These are phyloP conservation scores for Pseudomyrmex sp. DNA, from an alignment of 1,140 invertebrate genomes.

Conservation along the genomic window DNA sequence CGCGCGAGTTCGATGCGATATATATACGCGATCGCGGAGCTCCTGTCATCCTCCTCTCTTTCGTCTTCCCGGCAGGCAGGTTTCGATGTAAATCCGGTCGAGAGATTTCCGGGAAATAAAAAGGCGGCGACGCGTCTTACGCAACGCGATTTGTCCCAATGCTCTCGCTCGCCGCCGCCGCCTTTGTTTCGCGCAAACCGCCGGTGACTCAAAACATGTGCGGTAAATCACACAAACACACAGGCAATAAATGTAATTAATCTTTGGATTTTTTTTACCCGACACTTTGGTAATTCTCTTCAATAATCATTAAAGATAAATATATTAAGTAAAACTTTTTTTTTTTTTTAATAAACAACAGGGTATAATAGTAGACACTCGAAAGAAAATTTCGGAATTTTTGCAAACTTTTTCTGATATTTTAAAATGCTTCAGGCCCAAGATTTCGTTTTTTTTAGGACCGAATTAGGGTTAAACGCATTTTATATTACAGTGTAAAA, in stretches of 20 bases:
- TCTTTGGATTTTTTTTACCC: no score
- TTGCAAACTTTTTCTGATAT: no score
- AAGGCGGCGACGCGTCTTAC: slow-evolving; percentile 72
- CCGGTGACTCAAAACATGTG: background rate
- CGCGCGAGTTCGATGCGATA: background rate
- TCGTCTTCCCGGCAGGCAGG: slow-evolving; percentile 17
- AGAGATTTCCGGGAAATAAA: slow-evolving; percentile 76
- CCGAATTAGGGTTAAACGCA: no score
- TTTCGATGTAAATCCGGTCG: slow-evolving; percentile 64
- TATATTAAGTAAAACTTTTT: no score
- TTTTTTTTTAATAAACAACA: no score
- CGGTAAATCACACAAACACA: background rate
- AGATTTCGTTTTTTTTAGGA: no score
- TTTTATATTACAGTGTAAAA: no score
- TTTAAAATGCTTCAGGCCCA: no score
- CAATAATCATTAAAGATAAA: no score
- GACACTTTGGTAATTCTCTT: no score
- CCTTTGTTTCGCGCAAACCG: slow-evolving; percentile 61
- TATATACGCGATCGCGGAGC: background rate
- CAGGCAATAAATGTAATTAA: background rate
- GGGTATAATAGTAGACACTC: no score
- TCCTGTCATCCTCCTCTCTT: slow-evolving; percentile 59
- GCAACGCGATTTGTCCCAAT: slow-evolving; percentile 79
- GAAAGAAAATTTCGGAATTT: no score
- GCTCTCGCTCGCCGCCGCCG: slow-evolving; percentile 13